A percentile compares a stretch with the other conserved stretches of the same genome.
These are phyloP conservation scores for Drosophila leonis DNA, from an alignment of 2,888 invertebrate genomes.

Conservation along the genomic window DNA sequence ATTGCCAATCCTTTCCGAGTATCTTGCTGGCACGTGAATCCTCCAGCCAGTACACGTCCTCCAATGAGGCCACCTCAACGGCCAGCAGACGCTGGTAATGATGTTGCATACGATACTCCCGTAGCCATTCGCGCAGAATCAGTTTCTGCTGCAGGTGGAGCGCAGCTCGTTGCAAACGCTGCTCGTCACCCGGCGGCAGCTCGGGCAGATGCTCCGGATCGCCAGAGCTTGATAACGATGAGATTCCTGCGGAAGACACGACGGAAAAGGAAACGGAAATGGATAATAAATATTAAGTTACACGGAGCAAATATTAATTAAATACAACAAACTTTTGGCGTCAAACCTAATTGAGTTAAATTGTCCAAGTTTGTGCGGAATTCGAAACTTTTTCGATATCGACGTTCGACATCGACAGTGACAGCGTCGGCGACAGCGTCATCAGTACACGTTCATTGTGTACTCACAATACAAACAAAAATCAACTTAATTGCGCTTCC, in stretches of 20 bases:
- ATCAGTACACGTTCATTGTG: slow-evolving; percentile 20
- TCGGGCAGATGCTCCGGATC: slow-evolving; percentile 91
- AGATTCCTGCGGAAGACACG: slow-evolving; percentile 88
- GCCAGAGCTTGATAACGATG: slow-evolving; percentile 92
- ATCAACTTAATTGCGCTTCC: slow-evolving; percentile 57
- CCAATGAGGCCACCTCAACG: slow-evolving; percentile 93
- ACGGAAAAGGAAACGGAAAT: not conserved
- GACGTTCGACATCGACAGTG: not conserved
- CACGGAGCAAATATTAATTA: not conserved
- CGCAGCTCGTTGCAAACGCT: slow-evolving; percentile 92
- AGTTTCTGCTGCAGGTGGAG: slow-evolving; percentile 93
- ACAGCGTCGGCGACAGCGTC: slow-evolving; percentile 7
- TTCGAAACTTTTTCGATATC: slow-evolving; percentile 48
- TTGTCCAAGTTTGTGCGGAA: slow-evolving; percentile 47
- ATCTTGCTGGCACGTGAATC: slow-evolving; percentile 92
- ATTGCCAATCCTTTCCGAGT: slow-evolving; percentile 91
- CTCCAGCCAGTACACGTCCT: slow-evolving; percentile 96
- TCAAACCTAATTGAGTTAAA: slow-evolving; percentile 67
- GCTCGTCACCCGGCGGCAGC: slow-evolving; percentile 93
- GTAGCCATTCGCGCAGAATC: slow-evolving; percentile 94
- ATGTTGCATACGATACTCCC: slow-evolving; percentile 90
- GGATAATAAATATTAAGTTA: slow-evolving; percentile 1
- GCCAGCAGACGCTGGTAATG: slow-evolving; percentile 91
- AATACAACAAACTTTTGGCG: slow-evolving; percentile 41
- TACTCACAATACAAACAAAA: slow-evolving; percentile 24